Evolutionary conservation across 2,113 vertebrate genomes (phyloP), one percentile per base, ranked within the genome.

Genomic region (Siphamia tubifer): DNA sequence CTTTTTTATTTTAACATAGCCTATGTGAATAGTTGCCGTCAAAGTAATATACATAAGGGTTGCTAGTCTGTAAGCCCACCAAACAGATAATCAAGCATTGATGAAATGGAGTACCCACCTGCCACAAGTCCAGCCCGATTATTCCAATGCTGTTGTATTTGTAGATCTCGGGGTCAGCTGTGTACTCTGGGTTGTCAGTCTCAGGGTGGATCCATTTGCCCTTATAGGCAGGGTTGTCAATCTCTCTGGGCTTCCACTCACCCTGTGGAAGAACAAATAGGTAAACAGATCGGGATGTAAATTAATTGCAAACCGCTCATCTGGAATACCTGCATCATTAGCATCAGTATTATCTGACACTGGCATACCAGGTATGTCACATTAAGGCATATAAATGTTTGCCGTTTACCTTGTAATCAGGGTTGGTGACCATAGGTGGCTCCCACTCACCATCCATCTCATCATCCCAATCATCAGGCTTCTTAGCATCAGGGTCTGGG

Each of bases 381-480:
- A 51, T 17, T 1, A 45, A 8, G n/a, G 31, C 23, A 15, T 8
- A 1, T 1, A 31, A 30, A 36, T 2, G n/a, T 42, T 43, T 7
- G 4, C 2, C 6, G 32, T 54, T 36, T 47, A 95, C 93, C 91
- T 94, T 94, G 72, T 94, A 96, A 3, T 94, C 93, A 10, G 89
- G 86, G 68, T 95, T 96, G 13, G 86, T 77, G 58, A 94, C 91
- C 92, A 94, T 88, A 0, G 94, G 91, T 0, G 92, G 90, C 80
- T 95, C 94, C 94, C 93, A 96, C 34, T 94, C 91, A 8, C 94
- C 94, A 34, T 96, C 95, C 92, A 95, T 94, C 42, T 88, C 93
- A 2, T 94, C 92, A 13, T 96, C 92, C 93, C 93, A 94, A 82
- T 95, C 89, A 0, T 94, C 90, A 0, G 94, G 95, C 77, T 94